Base-by-base conservation (phyloP, 2,113 vertebrate species). In the Eudyptes chrysolophus region DNA sequence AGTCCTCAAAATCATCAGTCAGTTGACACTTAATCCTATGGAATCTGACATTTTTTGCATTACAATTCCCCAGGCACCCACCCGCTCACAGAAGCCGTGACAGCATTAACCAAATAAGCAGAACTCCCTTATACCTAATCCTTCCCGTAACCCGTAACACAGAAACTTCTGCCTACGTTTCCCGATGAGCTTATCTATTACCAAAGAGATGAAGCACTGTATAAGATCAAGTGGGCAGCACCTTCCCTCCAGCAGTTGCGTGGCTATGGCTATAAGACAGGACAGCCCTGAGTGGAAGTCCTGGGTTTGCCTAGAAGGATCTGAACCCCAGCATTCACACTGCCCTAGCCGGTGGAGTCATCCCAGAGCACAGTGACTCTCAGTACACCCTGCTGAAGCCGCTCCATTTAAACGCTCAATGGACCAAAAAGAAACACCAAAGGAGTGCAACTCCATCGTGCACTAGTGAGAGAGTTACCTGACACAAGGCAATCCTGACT, bases 31-130 rank as follows among this genome's bases (percentile, higher is more conserved):
- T 87, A 89, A 94, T 84, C 89, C 87, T 61, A 64, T 21, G 64
- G 49, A 75, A 86, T 88, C 21, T 92, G 87, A 93, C 74, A 71
- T 72, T 76, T 95, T 94, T 82, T 90, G 79, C 97, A 80, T 80
- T 77, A 92, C 78, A 88, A 69, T 94, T 90, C 90, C n/a, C 90
- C 3, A 3, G 66, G 68, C 88, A 83, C 85, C 92, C 95, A 83
- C 90, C 58, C 86, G 82, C 95, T 90, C 88, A 76, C 54, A 82
- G 64, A 74, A 96, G 83, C 60, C 7, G 1, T 81, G 85, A 92
- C 85, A 93, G 85, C 71, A 65, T 30, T 80, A 94, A 88, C 75
- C 32, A 90, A 38, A 90, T 55, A 75, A 77, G 82, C 75, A 88
- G 62, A 94, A 77, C 40, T 19, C 70, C 44, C 54, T 85, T 84